Percentiles rank a stretch among this genome's conserved stretches.
phyloP scores from a whole-genome alignment of 2,113 vertebrate species.

The Chaetura pelagica region DNA sequence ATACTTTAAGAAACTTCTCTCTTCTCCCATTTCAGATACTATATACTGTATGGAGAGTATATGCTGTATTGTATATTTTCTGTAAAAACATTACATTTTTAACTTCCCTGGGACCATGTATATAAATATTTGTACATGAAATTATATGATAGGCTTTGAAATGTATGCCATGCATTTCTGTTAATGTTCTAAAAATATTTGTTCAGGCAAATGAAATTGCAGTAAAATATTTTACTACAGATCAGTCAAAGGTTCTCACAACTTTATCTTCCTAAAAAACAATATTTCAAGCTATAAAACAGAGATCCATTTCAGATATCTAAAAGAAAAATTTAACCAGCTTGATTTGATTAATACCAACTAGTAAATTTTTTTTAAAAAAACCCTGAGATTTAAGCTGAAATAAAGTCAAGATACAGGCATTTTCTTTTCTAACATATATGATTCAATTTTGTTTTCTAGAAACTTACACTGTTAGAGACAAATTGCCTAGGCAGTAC shows the following conservation, averaged over 20 bases:
- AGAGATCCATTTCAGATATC: slow-evolving; percentile 14
- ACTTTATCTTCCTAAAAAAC: slow-evolving; percentile 45
- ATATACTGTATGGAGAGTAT: background rate
- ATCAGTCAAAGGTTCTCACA: slow-evolving; percentile 61
- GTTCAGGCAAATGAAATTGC: slow-evolving; percentile 53
- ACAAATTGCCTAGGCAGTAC: background rate
- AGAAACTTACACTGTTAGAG: background rate
- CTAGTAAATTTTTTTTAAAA: background rate
- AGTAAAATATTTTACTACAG: slow-evolving; percentile 63
- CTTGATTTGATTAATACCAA: slow-evolving; percentile 30
- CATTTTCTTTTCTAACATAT: background rate
- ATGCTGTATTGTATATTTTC: slow-evolving; percentile 42
- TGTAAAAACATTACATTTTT: slow-evolving; percentile 59
- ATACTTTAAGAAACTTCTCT: background rate
- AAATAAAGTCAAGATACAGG: background rate
- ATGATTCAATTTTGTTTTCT: background rate
- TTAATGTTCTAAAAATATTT: slow-evolving; percentile 68
- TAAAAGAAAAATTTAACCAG: slow-evolving; percentile 27
- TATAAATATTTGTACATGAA: slow-evolving; percentile 64
- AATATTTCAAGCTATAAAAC: slow-evolving; percentile 43
- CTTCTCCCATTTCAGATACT: background rate
- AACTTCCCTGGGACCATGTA: slow-evolving; percentile 45
- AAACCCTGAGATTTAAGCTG: background rate
- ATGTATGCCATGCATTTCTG: slow-evolving; percentile 56
- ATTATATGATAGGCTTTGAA: slow-evolving; percentile 58